phyloP scores from a whole-genome alignment of 2,888 invertebrate genomes.

The Mechanitis mazaeus region DNA sequence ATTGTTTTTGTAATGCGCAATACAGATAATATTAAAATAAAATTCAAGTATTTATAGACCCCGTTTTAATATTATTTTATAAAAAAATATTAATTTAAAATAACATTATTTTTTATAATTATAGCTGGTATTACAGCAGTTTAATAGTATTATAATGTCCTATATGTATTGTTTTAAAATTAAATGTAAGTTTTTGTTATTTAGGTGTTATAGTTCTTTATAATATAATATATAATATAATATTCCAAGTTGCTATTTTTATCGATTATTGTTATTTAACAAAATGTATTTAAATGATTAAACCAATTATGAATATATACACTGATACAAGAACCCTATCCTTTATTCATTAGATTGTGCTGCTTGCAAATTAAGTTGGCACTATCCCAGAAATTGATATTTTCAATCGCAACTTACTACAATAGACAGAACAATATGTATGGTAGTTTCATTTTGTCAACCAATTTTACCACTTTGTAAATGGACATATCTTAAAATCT shows the following conservation, averaged over 20 bases:
- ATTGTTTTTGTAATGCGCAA: no score
- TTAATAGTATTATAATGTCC: no score
- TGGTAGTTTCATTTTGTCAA: not conserved
- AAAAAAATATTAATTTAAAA: no score
- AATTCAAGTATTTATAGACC: no score
- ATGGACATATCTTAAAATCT: conserved; percentile 25
- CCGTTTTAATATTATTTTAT: no score
- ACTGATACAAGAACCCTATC: conserved; percentile 27
- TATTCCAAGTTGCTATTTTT: not conserved
- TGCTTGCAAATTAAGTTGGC: conserved; percentile 35
- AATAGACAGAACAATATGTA: conserved; percentile 8
- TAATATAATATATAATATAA: not conserved
- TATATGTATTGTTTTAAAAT: no score
- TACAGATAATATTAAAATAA: no score
- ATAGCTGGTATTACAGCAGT: no score
- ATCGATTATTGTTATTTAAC: not conserved
- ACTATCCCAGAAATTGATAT: conserved; percentile 32
- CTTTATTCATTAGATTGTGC: conserved; percentile 39
- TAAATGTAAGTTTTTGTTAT: no score
- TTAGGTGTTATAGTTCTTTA: no score
- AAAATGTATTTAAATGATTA: conserved; percentile 21
- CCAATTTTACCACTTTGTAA: conserved; percentile 23
- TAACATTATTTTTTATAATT: no score
- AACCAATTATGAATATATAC: conserved; percentile 27
- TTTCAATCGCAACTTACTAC: conserved; percentile 29